phyloP scores from a whole-genome alignment of 2,888 invertebrate genomes.

The Caenorhabditis sp. region DNA sequence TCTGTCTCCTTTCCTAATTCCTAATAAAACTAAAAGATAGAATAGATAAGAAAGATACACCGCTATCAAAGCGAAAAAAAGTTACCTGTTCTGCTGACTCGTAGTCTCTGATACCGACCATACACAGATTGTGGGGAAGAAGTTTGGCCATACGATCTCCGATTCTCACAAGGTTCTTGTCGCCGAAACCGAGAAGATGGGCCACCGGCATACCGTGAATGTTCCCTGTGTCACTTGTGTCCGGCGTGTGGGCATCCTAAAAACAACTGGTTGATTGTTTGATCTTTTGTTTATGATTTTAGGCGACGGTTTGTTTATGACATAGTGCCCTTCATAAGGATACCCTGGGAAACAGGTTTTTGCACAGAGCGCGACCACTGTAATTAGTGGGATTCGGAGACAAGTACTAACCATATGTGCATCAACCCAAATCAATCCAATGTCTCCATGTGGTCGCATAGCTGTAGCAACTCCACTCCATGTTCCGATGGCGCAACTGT shows the following conservation, averaged over 20 bases:
- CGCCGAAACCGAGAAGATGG: conserved; percentile 78
- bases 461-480: conserved; percentile 79
- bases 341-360: conserved; percentile 5
- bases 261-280: conserved; percentile 40
- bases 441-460: conserved; percentile 73
- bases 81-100: conserved; percentile 77
- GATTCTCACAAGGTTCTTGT: conserved; percentile 68
- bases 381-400: background rate
- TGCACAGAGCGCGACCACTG: conserved; percentile 4
- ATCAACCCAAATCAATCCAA: conserved; percentile 80
- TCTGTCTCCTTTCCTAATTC: background rate
- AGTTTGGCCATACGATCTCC: conserved; percentile 76
- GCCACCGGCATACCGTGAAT: conserved; percentile 81
- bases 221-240: conserved; percentile 76
- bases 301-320: conserved; percentile 14
- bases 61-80: conserved; percentile 4
- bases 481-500: conserved; percentile 80
- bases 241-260: conserved; percentile 78
- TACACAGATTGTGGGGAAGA: conserved; percentile 74
- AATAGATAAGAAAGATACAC: background rate
- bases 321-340: background rate
- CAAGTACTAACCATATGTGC: conserved; percentile 74
- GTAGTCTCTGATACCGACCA: conserved; percentile 79
- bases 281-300: conserved; percentile 21
- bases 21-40: conserved; percentile 10